Conservation (phyloP, 2,888 invertebrate genomes). For the Anaspis maculata region DNA sequence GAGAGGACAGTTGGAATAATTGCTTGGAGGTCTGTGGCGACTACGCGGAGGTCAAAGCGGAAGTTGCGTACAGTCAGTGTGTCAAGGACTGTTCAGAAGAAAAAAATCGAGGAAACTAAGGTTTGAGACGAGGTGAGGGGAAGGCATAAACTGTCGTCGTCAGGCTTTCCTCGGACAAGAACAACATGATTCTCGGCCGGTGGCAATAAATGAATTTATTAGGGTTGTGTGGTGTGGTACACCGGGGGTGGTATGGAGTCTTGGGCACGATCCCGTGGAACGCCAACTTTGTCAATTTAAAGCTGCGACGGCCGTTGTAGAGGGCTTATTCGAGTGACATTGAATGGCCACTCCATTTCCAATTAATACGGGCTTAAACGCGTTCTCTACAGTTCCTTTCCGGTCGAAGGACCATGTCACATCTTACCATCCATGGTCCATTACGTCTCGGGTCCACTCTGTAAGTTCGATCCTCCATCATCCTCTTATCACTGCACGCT, state of each 20-base stretch:
- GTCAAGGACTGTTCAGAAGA: not conserved
- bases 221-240: no score
- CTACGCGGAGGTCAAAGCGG: not conserved
- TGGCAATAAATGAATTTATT: no score
- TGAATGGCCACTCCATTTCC: not conserved
- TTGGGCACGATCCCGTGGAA: no score
- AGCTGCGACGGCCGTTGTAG: no score
- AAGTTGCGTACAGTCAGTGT: not conserved
- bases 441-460: slow-evolving; percentile 7
- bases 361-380: not conserved
- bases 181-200: no score
- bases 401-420: no score
- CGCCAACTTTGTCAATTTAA: no score
- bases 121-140: not conserved
- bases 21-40: no score
- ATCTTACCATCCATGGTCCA: slow-evolving; percentile 13
- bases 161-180: no score
- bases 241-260: no score
- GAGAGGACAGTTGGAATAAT: slow-evolving; percentile 7
- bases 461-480: slow-evolving; percentile 14
- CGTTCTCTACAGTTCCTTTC: no score
- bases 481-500: slow-evolving; percentile 15
- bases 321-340: not conserved
- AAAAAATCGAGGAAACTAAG: not conserved
- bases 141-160: no score